Base-by-base conservation (phyloP, 1,140 invertebrate species). In the Drosophila melanica region DNA sequence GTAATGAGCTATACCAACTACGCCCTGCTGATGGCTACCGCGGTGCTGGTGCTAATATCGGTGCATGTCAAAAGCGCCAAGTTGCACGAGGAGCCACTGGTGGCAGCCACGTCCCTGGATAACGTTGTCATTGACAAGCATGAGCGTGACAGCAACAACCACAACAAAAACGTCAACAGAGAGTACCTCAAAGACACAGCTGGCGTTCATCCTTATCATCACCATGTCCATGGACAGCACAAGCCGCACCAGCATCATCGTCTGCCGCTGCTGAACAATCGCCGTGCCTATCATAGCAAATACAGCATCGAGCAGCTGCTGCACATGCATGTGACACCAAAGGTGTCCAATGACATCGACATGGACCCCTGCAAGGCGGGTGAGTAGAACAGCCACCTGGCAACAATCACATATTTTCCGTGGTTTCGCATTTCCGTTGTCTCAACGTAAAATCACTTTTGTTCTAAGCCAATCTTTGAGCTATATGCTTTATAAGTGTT, bases 291-390 rank as follows among this genome's bases (percentile, higher is more conserved):
- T 68, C 87, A 78, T 60, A 91, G 84, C 57, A 95, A 94, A 86
- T 96, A 94, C 81, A 95, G 94, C 55, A 93, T 95, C 77, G 95
- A 96, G 27, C 94, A 97, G 81, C 90, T 97, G 53, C 90, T 96
- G 70, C 93, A 92, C 50, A 93, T 91, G 30, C 93, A 93, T 67
- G 96, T 96, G 86, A 93, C 95, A 11, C 93, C 93, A 54, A 94
- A 94, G 81, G 94, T 95, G 37, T 96, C 95, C 33, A 94, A 94
- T 75, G 96, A 97, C 92, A 90, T 96, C 53, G 96, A 96, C 91
- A 92, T 96, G 93, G 96, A 97, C 93, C 95, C 96, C 67, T 97
- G 96, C 92, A 97, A 97, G 94, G 95, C 96, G 86, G 95, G 96
- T 96, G 93, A 95, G 94, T 93, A 53, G 45, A 12, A 42, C 30